phyloP scores from a whole-genome alignment of 2,888 invertebrate species.

The Aphidoletes aphidimyza region DNA sequence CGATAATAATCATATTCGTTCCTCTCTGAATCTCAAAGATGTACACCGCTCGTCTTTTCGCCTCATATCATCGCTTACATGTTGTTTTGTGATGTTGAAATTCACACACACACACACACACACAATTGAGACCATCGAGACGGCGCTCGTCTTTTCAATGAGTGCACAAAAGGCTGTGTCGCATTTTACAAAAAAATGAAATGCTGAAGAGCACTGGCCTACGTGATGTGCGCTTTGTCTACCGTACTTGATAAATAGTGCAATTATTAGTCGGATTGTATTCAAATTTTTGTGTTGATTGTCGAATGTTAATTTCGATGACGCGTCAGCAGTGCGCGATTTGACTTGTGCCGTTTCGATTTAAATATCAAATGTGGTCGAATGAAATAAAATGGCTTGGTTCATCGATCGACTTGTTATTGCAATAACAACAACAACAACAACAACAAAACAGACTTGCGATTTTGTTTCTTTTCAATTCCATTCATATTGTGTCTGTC shows the following conservation, averaged over 20 bases:
- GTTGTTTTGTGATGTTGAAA: no score
- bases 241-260: conserved; percentile 30
- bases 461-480: no score
- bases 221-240: background rate
- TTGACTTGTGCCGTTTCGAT: background rate
- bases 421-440: background rate
- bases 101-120: no score
- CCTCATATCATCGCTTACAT: no score
- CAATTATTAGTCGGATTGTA: background rate
- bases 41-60: no score
- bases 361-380: background rate
- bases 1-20: conserved; percentile 16
- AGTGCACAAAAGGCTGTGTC: no score
- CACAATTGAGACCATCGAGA: no score
- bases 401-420: background rate
- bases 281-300: background rate
- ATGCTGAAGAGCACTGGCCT: background rate
- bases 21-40: conserved; percentile 7
- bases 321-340: background rate
- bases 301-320: background rate
- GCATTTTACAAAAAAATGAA: no score
- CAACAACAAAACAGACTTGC: no score
- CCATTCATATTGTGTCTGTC: no score
- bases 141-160: no score
- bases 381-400: no score